These are phyloP conservation scores for Agrenia bidenticulata DNA, from an alignment of 2,888 invertebrate species.

Conservation along the genomic window DNA sequence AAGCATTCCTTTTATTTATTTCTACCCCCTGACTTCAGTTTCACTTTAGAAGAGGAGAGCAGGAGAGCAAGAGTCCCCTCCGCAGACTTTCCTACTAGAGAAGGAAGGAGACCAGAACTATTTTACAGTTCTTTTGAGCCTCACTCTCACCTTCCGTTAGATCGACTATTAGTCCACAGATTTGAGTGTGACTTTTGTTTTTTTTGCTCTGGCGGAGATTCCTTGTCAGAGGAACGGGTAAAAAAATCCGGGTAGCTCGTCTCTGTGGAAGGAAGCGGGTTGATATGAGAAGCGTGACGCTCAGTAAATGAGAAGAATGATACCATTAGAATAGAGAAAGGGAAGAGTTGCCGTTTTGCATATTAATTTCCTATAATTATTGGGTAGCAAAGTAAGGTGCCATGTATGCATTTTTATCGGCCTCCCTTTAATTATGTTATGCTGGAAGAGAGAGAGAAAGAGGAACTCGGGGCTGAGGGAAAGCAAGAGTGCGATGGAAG, in stretches of 20 bases:
- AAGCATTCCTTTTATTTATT: slow-evolving; percentile 31
- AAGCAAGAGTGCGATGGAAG: slow-evolving; percentile 23
- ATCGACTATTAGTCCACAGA: too few relatives aligned
- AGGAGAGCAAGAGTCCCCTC: not conserved
- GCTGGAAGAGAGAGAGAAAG: too few relatives aligned
- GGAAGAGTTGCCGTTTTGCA: slow-evolving; percentile 53
- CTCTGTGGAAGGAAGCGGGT: slow-evolving; percentile 16
- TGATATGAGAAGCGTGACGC: slow-evolving; percentile 39
- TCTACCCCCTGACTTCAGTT: slow-evolving; percentile 12
- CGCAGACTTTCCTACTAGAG: too few relatives aligned
- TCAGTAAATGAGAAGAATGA: slow-evolving; percentile 37
- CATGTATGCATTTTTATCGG: slow-evolving; percentile 55
- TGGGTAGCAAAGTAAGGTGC: slow-evolving; percentile 53
- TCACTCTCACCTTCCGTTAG: too few relatives aligned
- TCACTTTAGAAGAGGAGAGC: slow-evolving; percentile 10
- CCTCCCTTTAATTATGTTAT: slow-evolving; percentile 51
- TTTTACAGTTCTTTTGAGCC: too few relatives aligned
- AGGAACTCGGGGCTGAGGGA: slow-evolving; percentile 4
- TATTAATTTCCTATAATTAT: slow-evolving; percentile 55
- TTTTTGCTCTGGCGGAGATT: not conserved
- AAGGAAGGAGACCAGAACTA: too few relatives aligned
- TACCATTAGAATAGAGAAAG: slow-evolving; percentile 14
- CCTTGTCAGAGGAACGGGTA: slow-evolving; percentile 11
- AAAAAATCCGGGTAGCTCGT: slow-evolving; percentile 3
- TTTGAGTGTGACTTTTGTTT: too few relatives aligned